Conservation (phyloP, 2,113 vertebrate genomes). For the Peromyscus leucopus region DNA sequence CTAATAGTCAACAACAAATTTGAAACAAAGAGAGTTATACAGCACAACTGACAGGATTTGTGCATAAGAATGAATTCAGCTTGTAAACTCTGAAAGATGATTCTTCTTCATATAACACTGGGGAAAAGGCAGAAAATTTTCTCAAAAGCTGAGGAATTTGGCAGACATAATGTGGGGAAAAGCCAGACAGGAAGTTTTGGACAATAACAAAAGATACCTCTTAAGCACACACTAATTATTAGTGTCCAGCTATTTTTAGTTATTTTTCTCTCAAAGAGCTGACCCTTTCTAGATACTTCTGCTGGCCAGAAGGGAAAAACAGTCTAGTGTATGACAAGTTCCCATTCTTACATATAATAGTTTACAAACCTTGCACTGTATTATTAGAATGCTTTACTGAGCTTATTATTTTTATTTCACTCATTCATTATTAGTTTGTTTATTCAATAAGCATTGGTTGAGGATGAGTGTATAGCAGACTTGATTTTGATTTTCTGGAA, state of each 20-base stretch:
- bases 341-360: neutral
- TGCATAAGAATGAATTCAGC: neutral
- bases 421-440: neutral
- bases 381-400: neutral
- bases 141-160: conserved; percentile 68
- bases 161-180: conserved; percentile 62
- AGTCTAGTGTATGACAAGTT: neutral
- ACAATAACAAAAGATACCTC: conserved; percentile 66
- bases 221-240: conserved; percentile 64
- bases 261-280: conserved; percentile 29
- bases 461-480: neutral
- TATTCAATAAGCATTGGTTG: neutral
- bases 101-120: conserved; percentile 13
- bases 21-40: neutral
- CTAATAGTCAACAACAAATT: neutral
- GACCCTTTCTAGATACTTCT: conserved; percentile 56
- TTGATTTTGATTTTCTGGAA: neutral
- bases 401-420: neutral
- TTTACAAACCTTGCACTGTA: neutral
- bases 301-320: neutral
- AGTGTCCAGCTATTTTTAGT: conserved; percentile 68
- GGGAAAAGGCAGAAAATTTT: conserved; percentile 40
- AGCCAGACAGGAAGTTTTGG: conserved; percentile 68
- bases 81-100: conserved; percentile 18
- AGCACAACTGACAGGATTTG: neutral